These are phyloP conservation scores for Bimastos eiseni DNA, from an alignment of 2,888 invertebrate genomes.

Conservation along the genomic window DNA sequence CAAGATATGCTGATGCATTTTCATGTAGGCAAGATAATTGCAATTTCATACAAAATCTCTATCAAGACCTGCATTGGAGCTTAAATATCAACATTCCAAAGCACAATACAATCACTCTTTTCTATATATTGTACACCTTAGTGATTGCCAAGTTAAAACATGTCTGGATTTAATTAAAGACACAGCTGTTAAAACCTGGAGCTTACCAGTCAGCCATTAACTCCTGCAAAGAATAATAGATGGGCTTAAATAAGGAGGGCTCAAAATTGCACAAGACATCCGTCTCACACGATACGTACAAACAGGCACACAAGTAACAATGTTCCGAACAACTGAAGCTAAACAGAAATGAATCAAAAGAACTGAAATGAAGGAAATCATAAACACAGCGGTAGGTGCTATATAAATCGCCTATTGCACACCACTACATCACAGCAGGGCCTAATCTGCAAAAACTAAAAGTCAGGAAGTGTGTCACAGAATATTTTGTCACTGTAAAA, in stretches of 20 bases:
- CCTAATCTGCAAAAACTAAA: background rate
- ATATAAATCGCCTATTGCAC: constrained; percentile 5
- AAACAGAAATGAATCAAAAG: background rate
- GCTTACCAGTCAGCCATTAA: background rate
- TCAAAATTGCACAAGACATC: background rate
- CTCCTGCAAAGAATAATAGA: background rate
- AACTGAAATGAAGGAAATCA: background rate
- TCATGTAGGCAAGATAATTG: background rate
- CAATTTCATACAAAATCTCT: background rate
- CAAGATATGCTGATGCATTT: background rate
- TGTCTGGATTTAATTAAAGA: background rate
- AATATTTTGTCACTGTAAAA: no score
- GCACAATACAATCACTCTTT: background rate
- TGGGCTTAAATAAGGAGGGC: background rate
- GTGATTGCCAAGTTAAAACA: background rate
- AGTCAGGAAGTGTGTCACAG: background rate
- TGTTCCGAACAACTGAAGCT: background rate
- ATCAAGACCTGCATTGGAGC: background rate
- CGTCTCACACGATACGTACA: background rate
- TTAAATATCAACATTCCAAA: background rate
- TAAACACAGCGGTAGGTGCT: background rate
- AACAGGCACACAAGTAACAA: background rate
- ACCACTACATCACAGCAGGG: background rate
- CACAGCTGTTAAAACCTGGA: background rate
- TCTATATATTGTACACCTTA: background rate